Conservation (phyloP, 2,888 invertebrate genomes). For the Megalurothrips usitatus region DNA sequence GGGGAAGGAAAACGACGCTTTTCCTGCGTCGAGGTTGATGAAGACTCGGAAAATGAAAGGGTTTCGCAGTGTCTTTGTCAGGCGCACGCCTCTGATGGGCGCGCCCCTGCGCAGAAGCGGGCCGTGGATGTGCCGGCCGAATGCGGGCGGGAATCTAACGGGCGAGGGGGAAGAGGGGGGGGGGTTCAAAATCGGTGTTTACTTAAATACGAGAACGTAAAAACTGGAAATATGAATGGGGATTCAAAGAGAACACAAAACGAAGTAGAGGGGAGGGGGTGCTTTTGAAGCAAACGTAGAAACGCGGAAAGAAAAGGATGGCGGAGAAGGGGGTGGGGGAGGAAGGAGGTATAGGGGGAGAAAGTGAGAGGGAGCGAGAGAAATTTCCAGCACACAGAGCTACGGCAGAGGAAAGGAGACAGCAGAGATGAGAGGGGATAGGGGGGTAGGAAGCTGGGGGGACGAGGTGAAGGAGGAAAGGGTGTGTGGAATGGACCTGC, state of each 20-base stretch:
- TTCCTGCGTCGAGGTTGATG: no score
- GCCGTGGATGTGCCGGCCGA: no score
- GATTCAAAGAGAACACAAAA: background rate
- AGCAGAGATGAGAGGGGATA: background rate
- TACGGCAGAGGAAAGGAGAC: background rate
- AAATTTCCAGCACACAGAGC: background rate
- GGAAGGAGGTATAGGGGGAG: background rate
- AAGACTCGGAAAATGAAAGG: no score
- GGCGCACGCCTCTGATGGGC: no score
- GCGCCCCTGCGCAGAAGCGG: no score
- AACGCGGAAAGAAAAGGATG: background rate
- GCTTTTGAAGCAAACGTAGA: background rate
- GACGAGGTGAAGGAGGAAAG: background rate
- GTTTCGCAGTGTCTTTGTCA: no score
- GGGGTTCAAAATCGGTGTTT: background rate
- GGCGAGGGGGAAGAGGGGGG: background rate
- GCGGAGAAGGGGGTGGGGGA: background rate
- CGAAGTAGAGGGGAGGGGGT: background rate
- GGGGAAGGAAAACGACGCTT: no score
- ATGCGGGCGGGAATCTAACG: no score
- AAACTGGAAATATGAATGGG: background rate
- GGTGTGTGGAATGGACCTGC: slow-evolving; percentile 18
- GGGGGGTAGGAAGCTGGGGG: background rate
- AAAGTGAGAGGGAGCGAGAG: background rate
- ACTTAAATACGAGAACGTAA: no score